Conservation (phyloP, 2,113 vertebrate genomes). For the Romanogobio albipinnatus region DNA sequence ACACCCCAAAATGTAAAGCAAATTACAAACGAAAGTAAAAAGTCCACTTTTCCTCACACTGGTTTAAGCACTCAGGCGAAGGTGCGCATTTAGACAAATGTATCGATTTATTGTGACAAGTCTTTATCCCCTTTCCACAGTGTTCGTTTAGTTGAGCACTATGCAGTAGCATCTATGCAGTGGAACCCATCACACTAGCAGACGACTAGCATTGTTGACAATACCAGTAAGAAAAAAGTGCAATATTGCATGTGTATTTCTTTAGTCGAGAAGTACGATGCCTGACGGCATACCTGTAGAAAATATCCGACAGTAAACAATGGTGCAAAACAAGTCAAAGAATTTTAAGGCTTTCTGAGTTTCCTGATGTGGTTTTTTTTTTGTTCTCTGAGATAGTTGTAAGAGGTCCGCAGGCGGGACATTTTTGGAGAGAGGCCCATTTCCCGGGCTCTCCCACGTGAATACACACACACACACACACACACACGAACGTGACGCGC, state of each 20-base stretch:
- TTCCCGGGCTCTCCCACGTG: slow-evolving; percentile 35
- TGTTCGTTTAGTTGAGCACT: slow-evolving; percentile 63
- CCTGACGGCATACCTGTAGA: slow-evolving; percentile 72
- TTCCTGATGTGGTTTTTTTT: slow-evolving; percentile 70
- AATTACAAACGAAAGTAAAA: slow-evolving; percentile 46
- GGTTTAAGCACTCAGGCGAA: slow-evolving; percentile 73
- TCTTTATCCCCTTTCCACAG: slow-evolving; percentile 71
- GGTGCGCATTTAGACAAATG: slow-evolving; percentile 66
- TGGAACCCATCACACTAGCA: slow-evolving; percentile 71
- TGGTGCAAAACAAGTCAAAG: slow-evolving; percentile 75
- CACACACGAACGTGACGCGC: slow-evolving; percentile 51
- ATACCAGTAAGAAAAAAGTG: slow-evolving; percentile 69
- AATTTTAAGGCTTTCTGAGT: slow-evolving; percentile 80
- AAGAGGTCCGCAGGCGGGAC: slow-evolving; percentile 43
- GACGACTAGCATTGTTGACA: slow-evolving; percentile 61
- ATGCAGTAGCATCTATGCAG: slow-evolving; percentile 66
- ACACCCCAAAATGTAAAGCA: slow-evolving; percentile 46
- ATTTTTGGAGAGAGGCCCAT: slow-evolving; percentile 42
- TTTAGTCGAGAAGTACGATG: slow-evolving; percentile 60
- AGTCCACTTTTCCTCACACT: slow-evolving; percentile 56
- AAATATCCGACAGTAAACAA: slow-evolving; percentile 75
- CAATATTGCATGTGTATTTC: slow-evolving; percentile 65
- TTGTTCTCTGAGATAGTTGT: slow-evolving; percentile 74
- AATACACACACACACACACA: slow-evolving; percentile 44
- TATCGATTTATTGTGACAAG: slow-evolving; percentile 58